Evolutionary conservation across 2,888 invertebrate species (phyloP), one percentile per base, ranked within the genome.

Genomic region (Brachyptera putata): DNA sequence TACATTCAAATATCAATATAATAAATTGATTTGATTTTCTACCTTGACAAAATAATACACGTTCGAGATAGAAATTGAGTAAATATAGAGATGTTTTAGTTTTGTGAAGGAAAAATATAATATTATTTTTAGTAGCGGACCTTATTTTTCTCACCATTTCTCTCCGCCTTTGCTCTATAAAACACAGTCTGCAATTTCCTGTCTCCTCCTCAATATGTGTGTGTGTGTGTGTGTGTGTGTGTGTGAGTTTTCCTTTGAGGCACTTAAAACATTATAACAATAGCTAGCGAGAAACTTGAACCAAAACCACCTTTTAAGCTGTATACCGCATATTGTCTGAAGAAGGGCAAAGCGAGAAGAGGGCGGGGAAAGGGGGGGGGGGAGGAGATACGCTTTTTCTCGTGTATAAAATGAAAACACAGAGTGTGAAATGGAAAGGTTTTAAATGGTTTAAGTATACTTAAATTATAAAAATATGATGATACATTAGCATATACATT

Each of bases 401-500:
- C 21, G 24, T n/a, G 24, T 24, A 24, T 21, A 46, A 46, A 21
- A n/a, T 14, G 18, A 46, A 46, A 24, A 24, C 18, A 21, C 18
- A 21, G 34, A 36, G 18, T 53, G 53, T 53, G 53, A 53, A 53
- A 53, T 53, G 53, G 34, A n/a, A 21, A 21, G 34, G 34, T 53
- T 30, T 53, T 7, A 53, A 53, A 53, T 53, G 53, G 34, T 14
- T 53, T 53, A 53, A 53, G 53, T 34, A 53, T 36, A 24, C 53
- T 53, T 53, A 53, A 30, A 53, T 53, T 53, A 53, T 34, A 53
- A 53, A 53, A 53, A 53, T 53, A 22, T 34, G 30, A 53, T 34
- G 53, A 53, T 36, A 53, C 34, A 53, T 53, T 53, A 53, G 11
- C 53, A 36, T n/a, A n/a, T 53, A 30, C 53, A 53, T 53, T 53